Conservation (phyloP, 2,888 invertebrate species). For the Luperina testacea region DNA sequence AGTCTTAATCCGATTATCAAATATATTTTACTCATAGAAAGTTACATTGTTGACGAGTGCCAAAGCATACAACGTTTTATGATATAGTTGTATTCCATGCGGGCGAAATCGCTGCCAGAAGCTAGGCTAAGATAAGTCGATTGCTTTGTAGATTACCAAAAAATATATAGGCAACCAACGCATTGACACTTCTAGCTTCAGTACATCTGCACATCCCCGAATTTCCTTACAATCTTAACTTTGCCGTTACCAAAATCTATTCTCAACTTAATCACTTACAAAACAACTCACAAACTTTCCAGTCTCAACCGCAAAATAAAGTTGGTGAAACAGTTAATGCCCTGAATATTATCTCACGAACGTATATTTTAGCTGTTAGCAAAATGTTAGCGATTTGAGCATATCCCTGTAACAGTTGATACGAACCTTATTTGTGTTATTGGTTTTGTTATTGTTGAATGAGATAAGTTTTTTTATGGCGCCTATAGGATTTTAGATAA, state of each 20-base stretch:
- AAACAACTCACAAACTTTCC: not conserved
- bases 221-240: conserved; percentile 57
- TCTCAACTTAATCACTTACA: conserved; percentile 1
- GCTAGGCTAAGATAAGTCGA: not conserved
- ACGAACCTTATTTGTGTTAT: conserved; percentile 46
- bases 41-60: not conserved
- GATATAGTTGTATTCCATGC: not conserved
- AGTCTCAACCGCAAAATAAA: conserved; percentile 10
- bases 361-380: conserved; percentile 67
- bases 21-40: not conserved
- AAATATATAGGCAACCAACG: not conserved
- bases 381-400: conserved; percentile 62
- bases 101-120: not conserved
- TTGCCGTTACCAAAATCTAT: conserved; percentile 43
- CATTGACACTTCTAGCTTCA: conserved; percentile 44
- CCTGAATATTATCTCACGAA: conserved; percentile 62
- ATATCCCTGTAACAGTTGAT: conserved; percentile 49
- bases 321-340: conserved; percentile 57
- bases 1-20: too few relatives aligned
- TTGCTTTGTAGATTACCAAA: not conserved
- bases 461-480: conserved; percentile 20
- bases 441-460: conserved; percentile 42
- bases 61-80: not conserved
- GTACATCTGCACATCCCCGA: conserved; percentile 46
- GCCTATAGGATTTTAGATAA: conserved; percentile 1